These are phyloP conservation scores for Sprattus sprattus DNA, from an alignment of 2,113 vertebrate genomes.

Conservation along the genomic window DNA sequence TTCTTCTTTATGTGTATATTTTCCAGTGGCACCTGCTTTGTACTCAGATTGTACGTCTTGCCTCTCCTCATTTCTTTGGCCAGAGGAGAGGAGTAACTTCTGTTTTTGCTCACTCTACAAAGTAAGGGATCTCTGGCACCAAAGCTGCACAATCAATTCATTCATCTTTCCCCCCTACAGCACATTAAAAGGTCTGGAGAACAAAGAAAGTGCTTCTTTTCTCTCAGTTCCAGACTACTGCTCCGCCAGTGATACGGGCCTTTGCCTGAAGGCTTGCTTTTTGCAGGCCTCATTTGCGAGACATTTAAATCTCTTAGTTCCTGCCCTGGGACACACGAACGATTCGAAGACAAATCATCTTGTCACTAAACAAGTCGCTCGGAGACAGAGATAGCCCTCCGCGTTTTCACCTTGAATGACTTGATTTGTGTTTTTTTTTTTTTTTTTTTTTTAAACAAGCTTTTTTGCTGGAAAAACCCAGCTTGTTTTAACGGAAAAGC, in stretches of 20 bases:
- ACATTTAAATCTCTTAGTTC: constrained; percentile 23
- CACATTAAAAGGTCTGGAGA: neutral
- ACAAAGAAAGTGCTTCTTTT: neutral
- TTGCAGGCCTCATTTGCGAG: constrained; percentile 2
- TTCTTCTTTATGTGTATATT: neutral
- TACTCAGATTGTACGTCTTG: neutral
- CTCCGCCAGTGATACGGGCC: neutral
- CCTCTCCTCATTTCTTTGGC: neutral
- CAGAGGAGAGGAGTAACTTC: neutral
- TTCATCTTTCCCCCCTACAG: neutral
- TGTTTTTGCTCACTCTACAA: neutral
- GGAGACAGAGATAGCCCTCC: neutral
- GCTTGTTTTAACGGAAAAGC: neutral
- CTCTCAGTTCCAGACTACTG: neutral
- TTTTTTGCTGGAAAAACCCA: neutral
- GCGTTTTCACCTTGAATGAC: neutral
- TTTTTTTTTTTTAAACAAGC: neutral
- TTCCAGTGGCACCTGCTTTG: neutral
- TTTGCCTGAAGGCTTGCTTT: neutral
- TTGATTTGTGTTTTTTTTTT: neutral
- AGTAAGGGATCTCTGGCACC: constrained; percentile 9
- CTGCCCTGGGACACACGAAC: constrained; percentile 3
- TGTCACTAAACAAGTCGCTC: constrained; percentile 36
- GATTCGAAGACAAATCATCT: constrained; percentile 27
- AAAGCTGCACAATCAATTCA: constrained; percentile 1